Conservation (phyloP, 2,888 invertebrate genomes). For the Galerucella calmariensis region DNA sequence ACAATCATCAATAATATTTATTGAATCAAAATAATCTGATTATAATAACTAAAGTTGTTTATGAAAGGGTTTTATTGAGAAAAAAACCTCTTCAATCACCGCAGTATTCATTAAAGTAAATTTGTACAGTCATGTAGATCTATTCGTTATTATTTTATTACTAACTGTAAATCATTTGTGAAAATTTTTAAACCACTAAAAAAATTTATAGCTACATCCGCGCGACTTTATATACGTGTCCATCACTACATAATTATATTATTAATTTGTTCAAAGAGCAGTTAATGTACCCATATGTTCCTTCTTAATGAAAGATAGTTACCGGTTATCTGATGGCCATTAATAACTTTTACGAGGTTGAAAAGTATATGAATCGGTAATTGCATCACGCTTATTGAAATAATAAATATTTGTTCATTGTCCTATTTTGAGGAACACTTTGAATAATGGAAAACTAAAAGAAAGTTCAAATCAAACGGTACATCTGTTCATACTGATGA, state of each 20-base stretch:
- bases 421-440: too few species aligned
- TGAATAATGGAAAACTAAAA: too few species aligned
- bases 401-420: background rate
- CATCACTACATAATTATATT: conserved; percentile 16
- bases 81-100: background rate
- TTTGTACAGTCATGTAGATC: background rate
- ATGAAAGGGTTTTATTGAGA: too few species aligned
- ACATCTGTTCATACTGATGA: too few species aligned
- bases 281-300: conserved; percentile 9
- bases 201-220: conserved; percentile 10
- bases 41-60: too few species aligned
- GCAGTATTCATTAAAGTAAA: background rate
- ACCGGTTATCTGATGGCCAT: conserved; percentile 6
- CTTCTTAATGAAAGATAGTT: conserved; percentile 8
- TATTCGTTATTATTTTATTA: conserved; percentile 11
- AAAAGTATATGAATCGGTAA: conserved; percentile 3
- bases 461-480: too few species aligned
- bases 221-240: conserved; percentile 6
- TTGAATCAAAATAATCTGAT: too few species aligned
- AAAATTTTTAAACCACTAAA: conserved; percentile 9
- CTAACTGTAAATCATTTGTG: conserved; percentile 19
- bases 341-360: conserved; percentile 4
- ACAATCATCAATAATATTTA: too few species aligned
- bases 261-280: conserved; percentile 9
- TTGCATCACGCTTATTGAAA: background rate